Evolutionary conservation across 2,797 vertebrate species (phyloP), one percentile per base, ranked within the genome.

Genomic region (Crypturellus tataupa): DNA sequence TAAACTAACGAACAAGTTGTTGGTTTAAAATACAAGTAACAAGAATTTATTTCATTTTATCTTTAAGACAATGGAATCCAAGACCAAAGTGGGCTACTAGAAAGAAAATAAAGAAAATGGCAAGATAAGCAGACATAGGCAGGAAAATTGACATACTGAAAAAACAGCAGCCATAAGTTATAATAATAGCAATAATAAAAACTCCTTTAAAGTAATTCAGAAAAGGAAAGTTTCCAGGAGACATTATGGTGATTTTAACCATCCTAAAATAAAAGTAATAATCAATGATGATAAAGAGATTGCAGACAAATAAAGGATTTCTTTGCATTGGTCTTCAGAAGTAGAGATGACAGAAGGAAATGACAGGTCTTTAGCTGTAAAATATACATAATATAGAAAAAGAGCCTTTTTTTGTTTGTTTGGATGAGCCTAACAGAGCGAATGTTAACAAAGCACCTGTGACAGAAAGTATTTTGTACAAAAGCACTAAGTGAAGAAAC

Each of bases 401-500:
- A 71, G 12, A 81, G 33, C 65, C 9, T 93, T 87, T 12, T 94
- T 83, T 88, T 67, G n/a, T n/a, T n/a, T n/a, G 12, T 87, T 87
- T 81, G 75, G 82, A 94, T 76, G 20, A 49, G 5, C 51, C 19
- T 64, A 91, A 85, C 42, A 63, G 92, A 85, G 40, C 63, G 92
- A 88, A 80, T 56, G 25, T 70, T 84, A 85, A 62, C 65, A 89
- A 72, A 76, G 27, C 75, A 93, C 63, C 77, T 88, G 56, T 39
- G 47, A 49, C 5, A 0, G 51, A 59, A 86, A 42, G 49, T 73
- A 64, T 81, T 94, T 93, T 84, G 18, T 83, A 47, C 70, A 87
- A 87, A 83, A 92, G 16, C 71, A 79, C 24, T 67, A 70, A 76
- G 20, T 59, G 82, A 67, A 91, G 77, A 95, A 90, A 95, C 63